Conservation (phyloP, 2,888 invertebrate genomes). For the Rhingia rostrata region DNA sequence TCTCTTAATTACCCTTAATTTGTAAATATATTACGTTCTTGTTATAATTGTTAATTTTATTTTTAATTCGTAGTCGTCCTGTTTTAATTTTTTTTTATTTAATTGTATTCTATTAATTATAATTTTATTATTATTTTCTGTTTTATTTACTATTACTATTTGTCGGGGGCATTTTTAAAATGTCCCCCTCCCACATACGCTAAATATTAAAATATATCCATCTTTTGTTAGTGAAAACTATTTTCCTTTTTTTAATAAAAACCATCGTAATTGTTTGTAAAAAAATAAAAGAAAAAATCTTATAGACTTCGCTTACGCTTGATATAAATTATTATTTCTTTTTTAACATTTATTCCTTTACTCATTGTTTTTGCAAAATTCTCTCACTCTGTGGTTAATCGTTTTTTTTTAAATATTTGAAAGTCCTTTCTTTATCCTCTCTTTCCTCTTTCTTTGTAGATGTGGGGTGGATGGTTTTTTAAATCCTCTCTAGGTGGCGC, state of each 20-base stretch:
- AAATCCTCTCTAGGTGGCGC: no score
- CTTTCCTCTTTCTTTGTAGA: constrained; percentile 2
- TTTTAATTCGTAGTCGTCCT: constrained; percentile 27
- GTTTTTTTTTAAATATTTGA: not conserved
- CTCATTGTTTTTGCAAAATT: constrained; percentile 48
- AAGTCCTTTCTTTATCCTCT: constrained; percentile 4
- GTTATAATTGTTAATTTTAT: not conserved
- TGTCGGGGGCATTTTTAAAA: constrained; percentile 48
- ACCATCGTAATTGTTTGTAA: constrained; percentile 4
- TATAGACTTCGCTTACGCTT: constrained; percentile 27
- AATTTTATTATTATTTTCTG: constrained; percentile 1
- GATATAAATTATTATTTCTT: constrained; percentile 33
- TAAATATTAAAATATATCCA: constrained; percentile 53
- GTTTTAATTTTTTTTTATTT: constrained; percentile 10
- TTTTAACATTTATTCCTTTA: constrained; percentile 21
- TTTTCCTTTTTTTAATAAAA: constrained; percentile 14
- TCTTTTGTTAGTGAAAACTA: constrained; percentile 20
- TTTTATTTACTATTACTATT: not conserved
- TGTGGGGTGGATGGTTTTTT: constrained; percentile 5
- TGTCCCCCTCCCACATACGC: constrained; percentile 24
- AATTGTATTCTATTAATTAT: constrained; percentile 6
- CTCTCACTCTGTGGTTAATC: constrained; percentile 47
- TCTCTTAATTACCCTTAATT: constrained; percentile 21
- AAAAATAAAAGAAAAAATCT: constrained; percentile 25
- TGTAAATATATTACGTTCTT: constrained; percentile 33